These are phyloP conservation scores for Varanus komodoensis DNA, from an alignment of 2,113 vertebrate species.

Conservation along the genomic window DNA sequence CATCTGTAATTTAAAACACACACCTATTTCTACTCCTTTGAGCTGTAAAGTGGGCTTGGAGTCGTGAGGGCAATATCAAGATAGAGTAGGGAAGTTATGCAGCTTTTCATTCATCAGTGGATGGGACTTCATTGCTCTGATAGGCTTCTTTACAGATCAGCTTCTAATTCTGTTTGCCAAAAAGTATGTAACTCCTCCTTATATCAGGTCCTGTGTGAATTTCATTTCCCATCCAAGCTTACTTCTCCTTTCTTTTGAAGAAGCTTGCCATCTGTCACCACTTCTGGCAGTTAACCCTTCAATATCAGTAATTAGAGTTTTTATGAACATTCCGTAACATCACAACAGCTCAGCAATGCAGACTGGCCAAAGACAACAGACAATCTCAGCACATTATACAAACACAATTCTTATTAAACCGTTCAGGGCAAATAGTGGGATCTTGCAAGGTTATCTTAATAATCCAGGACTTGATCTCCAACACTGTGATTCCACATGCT, in stretches of 20 bases:
- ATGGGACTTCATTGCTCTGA: not conserved
- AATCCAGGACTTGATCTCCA: slow-evolving; percentile 36
- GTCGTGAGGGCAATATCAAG: not conserved
- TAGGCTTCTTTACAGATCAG: not conserved
- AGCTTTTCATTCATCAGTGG: not conserved
- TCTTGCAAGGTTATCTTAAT: slow-evolving; percentile 4
- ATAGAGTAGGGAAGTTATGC: not conserved
- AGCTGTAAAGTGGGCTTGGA: not conserved
- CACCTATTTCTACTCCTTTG: not conserved
- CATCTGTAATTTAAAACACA: not conserved
- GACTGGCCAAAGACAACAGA: not conserved
- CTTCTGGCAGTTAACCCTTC: not conserved
- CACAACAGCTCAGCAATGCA: not conserved
- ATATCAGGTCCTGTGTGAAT: not conserved
- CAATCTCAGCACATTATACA: not conserved
- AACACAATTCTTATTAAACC: not conserved
- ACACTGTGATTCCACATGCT: slow-evolving; percentile 38
- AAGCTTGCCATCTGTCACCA: not conserved
- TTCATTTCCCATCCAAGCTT: not conserved
- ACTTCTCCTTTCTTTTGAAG: not conserved
- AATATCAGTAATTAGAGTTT: not conserved
- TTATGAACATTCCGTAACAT: not conserved
- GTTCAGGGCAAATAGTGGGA: slow-evolving; percentile 11
- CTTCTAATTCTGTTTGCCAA: not conserved
- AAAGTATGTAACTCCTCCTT: not conserved